Conservation (phyloP, 2,113 vertebrate genomes). For the Pogonocichla stellata region DNA sequence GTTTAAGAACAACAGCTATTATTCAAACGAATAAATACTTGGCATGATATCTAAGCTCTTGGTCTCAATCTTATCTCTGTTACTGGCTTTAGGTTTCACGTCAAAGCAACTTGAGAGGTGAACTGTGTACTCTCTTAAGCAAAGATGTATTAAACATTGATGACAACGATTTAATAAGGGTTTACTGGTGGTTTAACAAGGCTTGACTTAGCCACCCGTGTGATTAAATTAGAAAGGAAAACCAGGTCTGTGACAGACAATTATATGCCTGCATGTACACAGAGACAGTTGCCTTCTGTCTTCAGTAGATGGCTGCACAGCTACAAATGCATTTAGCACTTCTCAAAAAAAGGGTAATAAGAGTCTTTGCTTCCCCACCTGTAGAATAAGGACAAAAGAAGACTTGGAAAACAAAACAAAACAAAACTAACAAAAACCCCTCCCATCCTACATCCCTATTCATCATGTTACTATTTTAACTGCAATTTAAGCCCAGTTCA, state of each 20-base stretch:
- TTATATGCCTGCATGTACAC: not conserved
- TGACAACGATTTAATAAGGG: not conserved
- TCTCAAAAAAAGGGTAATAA: not conserved
- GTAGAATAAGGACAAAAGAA: not conserved
- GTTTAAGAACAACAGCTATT: not conserved
- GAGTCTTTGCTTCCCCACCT: not conserved
- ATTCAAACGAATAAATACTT: not conserved
- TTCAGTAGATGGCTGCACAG: not conserved
- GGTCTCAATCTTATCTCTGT: not conserved
- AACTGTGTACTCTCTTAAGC: not conserved
- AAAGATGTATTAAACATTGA: not conserved
- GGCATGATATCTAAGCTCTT: not conserved
- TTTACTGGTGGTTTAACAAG: not conserved
- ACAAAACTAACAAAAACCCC: accelerated
- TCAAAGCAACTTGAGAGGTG: not conserved
- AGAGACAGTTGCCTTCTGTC: not conserved
- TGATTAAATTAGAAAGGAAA: not conserved
- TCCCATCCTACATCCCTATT: not conserved
- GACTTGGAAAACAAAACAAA: not conserved
- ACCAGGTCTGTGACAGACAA: not conserved
- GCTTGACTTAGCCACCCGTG: not conserved
- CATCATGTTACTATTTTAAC: not conserved
- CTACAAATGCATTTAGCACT: not conserved
- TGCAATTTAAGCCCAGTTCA: not conserved
- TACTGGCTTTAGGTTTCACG: not conserved